Percentiles rank a stretch among this genome's conserved stretches.
Evolutionary conservation across 2,888 invertebrate species (phyloP).

Genomic region (Dryadula phaetusa): DNA sequence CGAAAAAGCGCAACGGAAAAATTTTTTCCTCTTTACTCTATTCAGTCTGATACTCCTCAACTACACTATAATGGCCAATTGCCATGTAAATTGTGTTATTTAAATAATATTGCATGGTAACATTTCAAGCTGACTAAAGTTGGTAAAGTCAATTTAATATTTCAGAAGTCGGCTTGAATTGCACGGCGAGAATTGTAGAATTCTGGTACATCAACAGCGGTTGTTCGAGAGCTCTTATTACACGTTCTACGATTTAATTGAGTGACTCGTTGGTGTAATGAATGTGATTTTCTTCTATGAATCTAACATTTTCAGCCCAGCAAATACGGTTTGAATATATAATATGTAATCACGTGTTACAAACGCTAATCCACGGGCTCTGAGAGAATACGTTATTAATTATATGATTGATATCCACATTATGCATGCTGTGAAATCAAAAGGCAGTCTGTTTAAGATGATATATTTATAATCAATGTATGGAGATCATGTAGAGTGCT

Average conservation of each 20-base stretch:
- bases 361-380: conserved; percentile 30
- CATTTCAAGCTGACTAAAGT: neutral
- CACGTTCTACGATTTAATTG: conserved; percentile 57
- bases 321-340: conserved; percentile 45
- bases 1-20: no score
- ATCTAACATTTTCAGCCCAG: conserved; percentile 31
- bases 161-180: conserved; percentile 33
- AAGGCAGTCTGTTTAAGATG: neutral
- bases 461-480: neutral
- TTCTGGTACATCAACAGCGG: conserved; percentile 51
- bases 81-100: neutral
- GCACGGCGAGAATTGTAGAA: conserved; percentile 36
- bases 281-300: conserved; percentile 47
- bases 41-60: neutral
- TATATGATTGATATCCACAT: conserved; percentile 24
- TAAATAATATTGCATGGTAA: conserved; percentile 6
- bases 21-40: no score
- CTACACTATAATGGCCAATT: neutral
- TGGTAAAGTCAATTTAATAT: conserved; percentile 21
- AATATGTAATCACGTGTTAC: conserved; percentile 38
- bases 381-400: conserved; percentile 33
- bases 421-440: conserved; percentile 1
- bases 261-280: conserved; percentile 48
- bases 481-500: neutral
- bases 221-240: conserved; percentile 52